Evolutionary conservation across 2,888 invertebrate species (phyloP).

Genomic region (Pammene fasciana): DNA sequence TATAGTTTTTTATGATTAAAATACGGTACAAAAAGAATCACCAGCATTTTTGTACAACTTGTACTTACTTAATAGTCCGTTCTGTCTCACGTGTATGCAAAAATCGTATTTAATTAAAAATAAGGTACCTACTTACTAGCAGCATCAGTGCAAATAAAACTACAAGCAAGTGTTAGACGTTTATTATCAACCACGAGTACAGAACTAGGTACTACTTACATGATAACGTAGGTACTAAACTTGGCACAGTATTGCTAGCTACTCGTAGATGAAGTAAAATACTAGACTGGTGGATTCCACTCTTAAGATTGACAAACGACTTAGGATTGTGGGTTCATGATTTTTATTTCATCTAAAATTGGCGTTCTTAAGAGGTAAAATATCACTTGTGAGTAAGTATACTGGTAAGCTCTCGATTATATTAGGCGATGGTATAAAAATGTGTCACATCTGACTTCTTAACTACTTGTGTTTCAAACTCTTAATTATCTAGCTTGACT

Average conservation of each 20-base stretch:
- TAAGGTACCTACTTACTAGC: neutral
- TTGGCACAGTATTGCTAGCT: conserved; percentile 73
- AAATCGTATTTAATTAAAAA: neutral
- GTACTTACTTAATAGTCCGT: no score
- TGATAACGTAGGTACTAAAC: conserved; percentile 16
- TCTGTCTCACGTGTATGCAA: no score
- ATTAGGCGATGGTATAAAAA: conserved; percentile 22
- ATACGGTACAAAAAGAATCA: no score
- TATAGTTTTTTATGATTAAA: no score
- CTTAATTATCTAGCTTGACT: conserved; percentile 14
- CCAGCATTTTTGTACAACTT: no score
- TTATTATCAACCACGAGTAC: conserved; percentile 67
- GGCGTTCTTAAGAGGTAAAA: conserved; percentile 22
- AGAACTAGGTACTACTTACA: conserved; percentile 18
- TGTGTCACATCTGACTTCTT: neutral
- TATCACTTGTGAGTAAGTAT: conserved; percentile 35
- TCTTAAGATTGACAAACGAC: no score
- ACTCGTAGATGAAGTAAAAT: conserved; percentile 49
- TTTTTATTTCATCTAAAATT: conserved; percentile 22
- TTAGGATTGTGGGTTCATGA: no score
- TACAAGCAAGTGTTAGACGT: conserved; percentile 67
- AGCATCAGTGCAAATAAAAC: conserved; percentile 38
- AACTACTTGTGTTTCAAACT: conserved; percentile 13
- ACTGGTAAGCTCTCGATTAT: conserved; percentile 54
- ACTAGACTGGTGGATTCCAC: neutral